Evolutionary conservation across 2,888 invertebrate species (phyloP).

Genomic region (Pseudococcus viburni): DNA sequence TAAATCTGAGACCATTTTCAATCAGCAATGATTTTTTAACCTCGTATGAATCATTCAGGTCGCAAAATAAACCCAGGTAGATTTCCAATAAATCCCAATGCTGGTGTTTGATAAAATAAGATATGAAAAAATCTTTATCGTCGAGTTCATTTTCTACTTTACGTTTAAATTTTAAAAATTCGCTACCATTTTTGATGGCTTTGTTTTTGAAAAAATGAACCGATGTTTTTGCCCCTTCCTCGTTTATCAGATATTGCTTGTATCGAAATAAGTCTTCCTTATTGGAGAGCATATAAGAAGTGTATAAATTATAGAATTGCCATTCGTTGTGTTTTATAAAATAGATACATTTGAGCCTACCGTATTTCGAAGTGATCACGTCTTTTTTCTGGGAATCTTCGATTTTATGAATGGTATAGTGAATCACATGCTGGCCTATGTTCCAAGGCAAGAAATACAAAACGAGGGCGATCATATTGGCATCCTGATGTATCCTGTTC

Average conservation of each 20-base stretch:
- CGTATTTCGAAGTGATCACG: slow-evolving; percentile 7
- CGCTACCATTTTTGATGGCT: slow-evolving; percentile 39
- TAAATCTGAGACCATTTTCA: neutral
- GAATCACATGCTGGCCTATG: neutral
- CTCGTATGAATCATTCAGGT: neutral
- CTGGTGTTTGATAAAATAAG: slow-evolving; percentile 4
- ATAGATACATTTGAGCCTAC: slow-evolving; percentile 4
- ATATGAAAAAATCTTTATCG: neutral
- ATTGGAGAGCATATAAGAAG: slow-evolving; percentile 27
- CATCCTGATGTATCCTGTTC: slow-evolving; percentile 16
- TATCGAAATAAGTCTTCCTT: slow-evolving; percentile 38
- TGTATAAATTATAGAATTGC: slow-evolving; percentile 51
- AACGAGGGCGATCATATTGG: slow-evolving; percentile 12
- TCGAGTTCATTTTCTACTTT: neutral
- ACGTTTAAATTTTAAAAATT: neutral
- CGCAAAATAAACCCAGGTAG: neutral
- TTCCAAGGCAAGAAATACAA: slow-evolving; percentile 44
- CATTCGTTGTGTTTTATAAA: slow-evolving; percentile 41
- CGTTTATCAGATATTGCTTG: slow-evolving; percentile 6
- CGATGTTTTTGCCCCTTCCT: neutral
- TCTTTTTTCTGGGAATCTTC: neutral
- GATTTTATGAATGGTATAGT: neutral
- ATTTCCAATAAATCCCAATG: slow-evolving; percentile 50
- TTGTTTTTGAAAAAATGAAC: slow-evolving; percentile 31
- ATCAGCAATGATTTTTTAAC: neutral